phyloP scores from a whole-genome alignment of 23 tunicate species.

The Clavelina lepadiformis region DNA sequence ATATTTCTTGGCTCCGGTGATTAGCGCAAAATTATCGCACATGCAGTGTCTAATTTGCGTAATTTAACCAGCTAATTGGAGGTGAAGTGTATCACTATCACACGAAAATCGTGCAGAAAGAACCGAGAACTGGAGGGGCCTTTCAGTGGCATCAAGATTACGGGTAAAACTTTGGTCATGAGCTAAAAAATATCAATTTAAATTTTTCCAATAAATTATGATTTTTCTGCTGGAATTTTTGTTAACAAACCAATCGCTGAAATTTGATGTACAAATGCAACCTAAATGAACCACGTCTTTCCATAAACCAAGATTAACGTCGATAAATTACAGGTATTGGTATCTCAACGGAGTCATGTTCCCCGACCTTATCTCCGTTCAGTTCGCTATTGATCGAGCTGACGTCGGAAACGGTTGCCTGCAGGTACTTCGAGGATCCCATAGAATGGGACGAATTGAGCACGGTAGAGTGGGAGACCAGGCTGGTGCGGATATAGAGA shows the following conservation, averaged over 20 bases:
- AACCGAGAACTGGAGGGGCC: conserved; percentile 76
- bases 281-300: too few relatives aligned
- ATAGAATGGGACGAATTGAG: conserved; percentile 82
- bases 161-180: conserved; percentile 36
- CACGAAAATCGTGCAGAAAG: conserved; percentile 68
- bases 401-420: conserved; percentile 78
- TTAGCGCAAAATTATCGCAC: too few relatives aligned
- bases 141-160: conserved; percentile 98
- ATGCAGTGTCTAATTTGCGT: too few relatives aligned
- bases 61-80: conserved; percentile 52
- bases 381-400: conserved; percentile 67
- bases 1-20: too few relatives aligned
- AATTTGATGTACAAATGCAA: too few relatives aligned
- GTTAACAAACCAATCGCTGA: too few relatives aligned
- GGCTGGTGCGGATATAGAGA: conserved; percentile 73
- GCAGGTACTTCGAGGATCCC: conserved; percentile 65
- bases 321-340: conserved; percentile 62
- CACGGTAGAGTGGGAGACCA: conserved; percentile 80
- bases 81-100: conserved; percentile 89
- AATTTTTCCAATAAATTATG: too few relatives aligned
- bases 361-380: conserved; percentile 81
- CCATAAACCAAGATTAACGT: not conserved
- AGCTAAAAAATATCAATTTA: not conserved
- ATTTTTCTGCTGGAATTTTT: too few relatives aligned
- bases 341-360: conserved; percentile 68